A percentile compares a stretch with the other conserved stretches of the same genome.
Conservation (phyloP, 1,140 invertebrate species). For the Aethina tumida region DNA sequence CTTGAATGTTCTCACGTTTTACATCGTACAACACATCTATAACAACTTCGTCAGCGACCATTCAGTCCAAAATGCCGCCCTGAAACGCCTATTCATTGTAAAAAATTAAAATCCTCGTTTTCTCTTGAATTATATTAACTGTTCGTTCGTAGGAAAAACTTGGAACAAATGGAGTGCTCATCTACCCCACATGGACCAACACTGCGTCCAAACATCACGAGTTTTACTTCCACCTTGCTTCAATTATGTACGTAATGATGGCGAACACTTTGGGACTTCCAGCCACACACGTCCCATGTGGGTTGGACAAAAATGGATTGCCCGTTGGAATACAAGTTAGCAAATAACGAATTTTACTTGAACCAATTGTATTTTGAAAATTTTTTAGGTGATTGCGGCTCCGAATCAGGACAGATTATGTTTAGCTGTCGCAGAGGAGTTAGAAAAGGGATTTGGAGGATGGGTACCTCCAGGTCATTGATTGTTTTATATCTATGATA, state of each 20-base stretch:
- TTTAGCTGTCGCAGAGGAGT: slow-evolving; percentile 69
- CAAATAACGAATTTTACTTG: neutral
- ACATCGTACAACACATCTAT: slow-evolving; percentile 41
- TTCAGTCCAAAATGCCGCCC: slow-evolving; percentile 39
- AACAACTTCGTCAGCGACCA: slow-evolving; percentile 42
- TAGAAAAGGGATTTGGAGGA: slow-evolving; percentile 78
- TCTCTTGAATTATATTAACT: slow-evolving; percentile 9
- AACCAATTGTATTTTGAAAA: too few species aligned
- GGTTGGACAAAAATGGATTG: slow-evolving; percentile 61
- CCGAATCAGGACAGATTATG: slow-evolving; percentile 65
- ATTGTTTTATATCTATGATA: too few species aligned
- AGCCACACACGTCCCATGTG: slow-evolving; percentile 70
- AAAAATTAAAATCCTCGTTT: slow-evolving; percentile 3
- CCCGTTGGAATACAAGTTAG: slow-evolving; percentile 69
- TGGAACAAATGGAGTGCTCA: slow-evolving; percentile 65
- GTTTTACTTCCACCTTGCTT: slow-evolving; percentile 9
- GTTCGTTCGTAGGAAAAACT: slow-evolving; percentile 40
- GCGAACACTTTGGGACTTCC: slow-evolving; percentile 69
- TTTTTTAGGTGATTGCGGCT: slow-evolving; percentile 48
- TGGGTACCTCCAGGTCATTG: slow-evolving; percentile 69
- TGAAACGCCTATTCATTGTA: slow-evolving; percentile 40
- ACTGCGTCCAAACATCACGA: slow-evolving; percentile 22
- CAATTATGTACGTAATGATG: slow-evolving; percentile 14
- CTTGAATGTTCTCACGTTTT: slow-evolving; percentile 42
- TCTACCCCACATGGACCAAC: slow-evolving; percentile 68